phyloP scores from a whole-genome alignment of 1,140 invertebrate genomes.

The Drosophila ercepeae region DNA sequence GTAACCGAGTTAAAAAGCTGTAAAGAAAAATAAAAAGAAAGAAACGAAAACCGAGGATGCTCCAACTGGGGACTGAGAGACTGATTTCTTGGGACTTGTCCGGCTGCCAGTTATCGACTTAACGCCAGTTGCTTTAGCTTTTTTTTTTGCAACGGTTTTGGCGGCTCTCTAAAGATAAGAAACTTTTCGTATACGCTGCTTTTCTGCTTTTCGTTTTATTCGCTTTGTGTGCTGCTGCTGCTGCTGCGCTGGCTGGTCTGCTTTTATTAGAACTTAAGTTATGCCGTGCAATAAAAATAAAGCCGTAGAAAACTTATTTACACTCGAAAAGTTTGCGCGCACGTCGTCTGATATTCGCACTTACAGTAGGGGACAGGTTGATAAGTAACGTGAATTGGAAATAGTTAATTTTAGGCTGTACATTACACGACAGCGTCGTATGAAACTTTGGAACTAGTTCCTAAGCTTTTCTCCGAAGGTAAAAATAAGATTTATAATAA shows the following conservation, averaged over 20 bases:
- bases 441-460: too few relatives aligned
- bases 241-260: constrained; percentile 14
- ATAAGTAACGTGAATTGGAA: not conserved
- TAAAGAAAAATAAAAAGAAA: not conserved
- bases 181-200: constrained; percentile 27
- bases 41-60: not conserved
- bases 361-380: constrained; percentile 2
- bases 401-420: not conserved
- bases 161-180: constrained; percentile 38
- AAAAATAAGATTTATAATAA: too few relatives aligned
- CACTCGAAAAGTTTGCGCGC: constrained; percentile 47
- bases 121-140: constrained; percentile 16
- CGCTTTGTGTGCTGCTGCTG: not conserved
- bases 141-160: constrained; percentile 34
- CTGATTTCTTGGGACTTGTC: not conserved
- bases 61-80: not conserved
- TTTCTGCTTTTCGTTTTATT: constrained; percentile 18
- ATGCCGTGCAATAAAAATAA: constrained; percentile 65
- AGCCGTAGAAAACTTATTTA: constrained; percentile 60
- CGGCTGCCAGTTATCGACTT: constrained; percentile 3
- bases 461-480: too few relatives aligned
- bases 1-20: not conserved
- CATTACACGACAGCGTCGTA: too few relatives aligned
- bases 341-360: not conserved
- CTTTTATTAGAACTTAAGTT: constrained; percentile 68